Evolutionary conservation across 2,888 invertebrate species (phyloP).

Genomic region (Polyploca ridens): DNA sequence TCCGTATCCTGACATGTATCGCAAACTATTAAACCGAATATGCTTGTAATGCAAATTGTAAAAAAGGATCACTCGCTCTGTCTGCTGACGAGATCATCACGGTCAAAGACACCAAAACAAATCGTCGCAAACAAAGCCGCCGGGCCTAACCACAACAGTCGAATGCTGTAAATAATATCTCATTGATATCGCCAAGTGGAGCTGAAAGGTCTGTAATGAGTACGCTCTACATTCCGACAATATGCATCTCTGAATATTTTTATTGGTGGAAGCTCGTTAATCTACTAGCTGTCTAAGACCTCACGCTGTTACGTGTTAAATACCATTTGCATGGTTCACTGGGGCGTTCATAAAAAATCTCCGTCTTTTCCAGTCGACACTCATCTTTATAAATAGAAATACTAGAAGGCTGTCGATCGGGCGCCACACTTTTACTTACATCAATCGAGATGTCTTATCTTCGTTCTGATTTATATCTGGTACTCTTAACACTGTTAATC

Average conservation of each 20-base stretch:
- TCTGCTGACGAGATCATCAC: conserved; percentile 61
- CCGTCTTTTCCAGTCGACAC: conserved; percentile 60
- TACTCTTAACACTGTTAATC: conserved; percentile 48
- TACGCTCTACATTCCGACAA: conserved; percentile 47
- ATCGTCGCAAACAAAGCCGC: conserved; percentile 42
- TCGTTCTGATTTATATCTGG: conserved; percentile 67
- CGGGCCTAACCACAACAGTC: conserved; percentile 34
- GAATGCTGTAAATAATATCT: conserved; percentile 47
- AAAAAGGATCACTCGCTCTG: conserved; percentile 59
- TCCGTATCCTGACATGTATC: conserved; percentile 42
- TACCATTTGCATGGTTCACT: conserved; percentile 68
- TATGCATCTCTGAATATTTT: conserved; percentile 50
- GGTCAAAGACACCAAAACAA: conserved; percentile 67
- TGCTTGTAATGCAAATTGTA: conserved; percentile 46
- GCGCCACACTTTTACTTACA: conserved; percentile 77
- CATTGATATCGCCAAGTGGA: conserved; percentile 51
- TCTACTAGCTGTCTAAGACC: conserved; percentile 54
- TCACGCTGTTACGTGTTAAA: conserved; percentile 65
- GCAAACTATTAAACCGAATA: conserved; percentile 44
- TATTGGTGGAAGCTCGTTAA: conserved; percentile 62
- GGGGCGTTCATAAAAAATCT: conserved; percentile 50
- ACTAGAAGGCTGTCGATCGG: conserved; percentile 62
- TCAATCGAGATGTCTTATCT: conserved; percentile 60
- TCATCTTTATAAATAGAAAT: conserved; percentile 66
- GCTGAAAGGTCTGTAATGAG: conserved; percentile 57